Evolutionary conservation across 35 echinoderm and acorn worm species (phyloP).

Genomic region (Heliocidaris tuberculata): DNA sequence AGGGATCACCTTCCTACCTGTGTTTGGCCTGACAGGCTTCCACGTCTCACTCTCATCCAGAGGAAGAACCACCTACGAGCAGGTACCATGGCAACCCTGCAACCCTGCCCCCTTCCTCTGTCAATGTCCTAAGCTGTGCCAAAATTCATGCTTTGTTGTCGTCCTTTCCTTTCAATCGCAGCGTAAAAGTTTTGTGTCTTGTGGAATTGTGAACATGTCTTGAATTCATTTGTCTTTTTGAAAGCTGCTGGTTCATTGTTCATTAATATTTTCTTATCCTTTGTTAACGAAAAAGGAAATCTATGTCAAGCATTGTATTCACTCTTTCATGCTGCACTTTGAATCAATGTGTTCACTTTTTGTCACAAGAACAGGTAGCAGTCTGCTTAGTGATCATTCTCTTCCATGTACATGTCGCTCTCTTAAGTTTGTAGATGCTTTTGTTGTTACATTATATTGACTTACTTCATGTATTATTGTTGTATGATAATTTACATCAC

Average conservation of each 20-base stretch:
- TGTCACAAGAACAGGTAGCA: not conserved
- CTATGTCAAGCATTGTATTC: not conserved
- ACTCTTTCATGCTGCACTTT: not conserved
- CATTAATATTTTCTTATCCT: too few relatives aligned
- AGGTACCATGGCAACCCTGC: slow-evolving; percentile 54
- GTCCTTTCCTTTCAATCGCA: not conserved
- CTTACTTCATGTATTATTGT: too few relatives aligned
- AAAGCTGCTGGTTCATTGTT: too few relatives aligned
- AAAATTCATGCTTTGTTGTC: not conserved
- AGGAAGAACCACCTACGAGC: slow-evolving; percentile 89
- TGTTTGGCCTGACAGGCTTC: slow-evolving; percentile 88
- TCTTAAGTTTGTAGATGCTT: too few relatives aligned
- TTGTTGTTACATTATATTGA: not conserved
- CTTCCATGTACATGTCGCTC: too few relatives aligned
- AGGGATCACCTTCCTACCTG: slow-evolving; percentile 78
- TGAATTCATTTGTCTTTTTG: too few relatives aligned
- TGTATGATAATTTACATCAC: too few relatives aligned
- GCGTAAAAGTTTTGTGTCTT: too few relatives aligned
- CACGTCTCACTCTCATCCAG: slow-evolving; percentile 83
- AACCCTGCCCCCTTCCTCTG: not conserved
- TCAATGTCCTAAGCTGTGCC: not conserved
- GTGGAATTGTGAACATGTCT: too few relatives aligned
- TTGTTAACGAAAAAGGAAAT: too few relatives aligned
- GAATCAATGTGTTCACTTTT: not conserved
- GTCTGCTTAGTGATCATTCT: not conserved